Evolutionary conservation across 2,113 vertebrate species (phyloP), one percentile per base, ranked within the genome.

Genomic region (Carollia perspicillata): DNA sequence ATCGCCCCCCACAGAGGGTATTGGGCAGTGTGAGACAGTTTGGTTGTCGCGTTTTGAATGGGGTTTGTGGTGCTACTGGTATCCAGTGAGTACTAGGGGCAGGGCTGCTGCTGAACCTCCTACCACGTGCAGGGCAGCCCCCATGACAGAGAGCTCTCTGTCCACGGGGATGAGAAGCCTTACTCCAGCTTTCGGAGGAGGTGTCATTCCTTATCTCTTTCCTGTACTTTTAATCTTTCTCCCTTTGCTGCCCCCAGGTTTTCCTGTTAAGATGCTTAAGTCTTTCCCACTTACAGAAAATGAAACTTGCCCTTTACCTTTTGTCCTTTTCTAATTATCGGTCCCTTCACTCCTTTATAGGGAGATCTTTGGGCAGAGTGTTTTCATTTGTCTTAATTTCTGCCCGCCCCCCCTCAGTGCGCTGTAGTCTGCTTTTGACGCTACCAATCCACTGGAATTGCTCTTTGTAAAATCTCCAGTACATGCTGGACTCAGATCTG

Each of bases 51-150:
- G 23, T 4, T 22, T 14, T n/a, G 47, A 30, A 3, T 33, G 13
- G 35, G n/a, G 20, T 13, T 12, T 42, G 30, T 22, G 13, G 51
- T 40, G 12, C 65, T 37, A 0, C 72, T 26, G 63, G 37, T 33
- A 10, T 23, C 8, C 16, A 89, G 60, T 58, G 91, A 80, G 42
- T 28, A 8, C 40, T 5, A n/a, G 42, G 84, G 35, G 58, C 42
- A 53, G 17, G 49, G 49, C 5, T 44, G 37, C 35, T 35, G 63
- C 12, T 68, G 0, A 8, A 14, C 37, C 22, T 11, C 55, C 22
- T 13, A 0, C 30, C 2, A 0, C 30, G 17, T 13, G 2, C 5
- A 51, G 37, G 16, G 37, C 6, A 12, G 30, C 33, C 2, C 55
- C 4, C 58, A 0, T 2, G 17, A 16, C n/a, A 18, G 20, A 16